Conservation (phyloP, 2,888 invertebrate species). For the Drosophila suboccidentalis region DNA sequence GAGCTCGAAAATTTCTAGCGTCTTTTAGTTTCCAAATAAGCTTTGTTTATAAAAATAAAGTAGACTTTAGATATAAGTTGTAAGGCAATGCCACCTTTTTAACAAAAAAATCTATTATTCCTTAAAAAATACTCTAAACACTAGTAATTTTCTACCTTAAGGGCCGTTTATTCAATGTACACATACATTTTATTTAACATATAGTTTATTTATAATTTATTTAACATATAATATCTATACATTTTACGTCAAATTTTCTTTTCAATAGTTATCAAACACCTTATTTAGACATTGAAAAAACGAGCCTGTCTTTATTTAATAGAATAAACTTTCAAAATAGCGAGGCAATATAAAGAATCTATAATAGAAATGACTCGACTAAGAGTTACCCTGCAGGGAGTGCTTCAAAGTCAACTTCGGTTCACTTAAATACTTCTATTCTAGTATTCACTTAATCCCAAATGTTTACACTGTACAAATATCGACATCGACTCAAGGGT, state of each 20-base stretch:
- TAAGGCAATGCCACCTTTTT: too few relatives aligned
- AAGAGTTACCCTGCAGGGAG: background rate
- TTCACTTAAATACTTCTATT: background rate
- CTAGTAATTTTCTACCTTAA: background rate
- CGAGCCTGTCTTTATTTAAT: background rate
- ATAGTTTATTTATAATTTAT: too few relatives aligned
- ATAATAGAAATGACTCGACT: background rate
- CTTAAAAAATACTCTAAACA: too few relatives aligned
- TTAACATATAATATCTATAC: too few relatives aligned
- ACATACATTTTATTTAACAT: too few relatives aligned
- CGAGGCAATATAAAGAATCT: background rate
- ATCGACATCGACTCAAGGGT: slow-evolving; percentile 12
- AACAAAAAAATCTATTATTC: too few relatives aligned
- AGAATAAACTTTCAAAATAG: background rate
- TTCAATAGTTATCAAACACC: too few relatives aligned
- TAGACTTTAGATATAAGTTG: too few relatives aligned
- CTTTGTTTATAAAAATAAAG: background rate
- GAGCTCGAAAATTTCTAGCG: background rate
- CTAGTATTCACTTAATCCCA: slow-evolving; percentile 1
- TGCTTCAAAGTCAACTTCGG: background rate
- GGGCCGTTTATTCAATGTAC: too few relatives aligned
- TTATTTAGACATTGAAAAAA: too few relatives aligned
- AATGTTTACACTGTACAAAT: background rate
- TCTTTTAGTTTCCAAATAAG: background rate
- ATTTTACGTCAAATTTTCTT: too few relatives aligned